Conservation (phyloP, 2,113 vertebrate genomes). For the Lipotes vexillifer region DNA sequence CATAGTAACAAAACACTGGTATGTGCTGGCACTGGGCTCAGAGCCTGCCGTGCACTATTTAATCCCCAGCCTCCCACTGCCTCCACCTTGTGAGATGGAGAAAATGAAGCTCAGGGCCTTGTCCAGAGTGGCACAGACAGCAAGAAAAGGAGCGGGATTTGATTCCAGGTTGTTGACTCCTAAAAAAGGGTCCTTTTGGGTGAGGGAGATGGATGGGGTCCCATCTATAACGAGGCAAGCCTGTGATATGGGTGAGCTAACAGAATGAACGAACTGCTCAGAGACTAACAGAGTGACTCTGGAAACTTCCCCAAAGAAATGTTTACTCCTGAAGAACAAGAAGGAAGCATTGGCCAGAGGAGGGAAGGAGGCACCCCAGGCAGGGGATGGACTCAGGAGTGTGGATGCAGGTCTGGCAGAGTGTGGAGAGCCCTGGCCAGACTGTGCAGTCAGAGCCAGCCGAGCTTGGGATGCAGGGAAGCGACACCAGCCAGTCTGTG, state of each 20-base stretch:
- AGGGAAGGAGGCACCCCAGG: too few species aligned
- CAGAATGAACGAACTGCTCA: accelerated
- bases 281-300: not conserved
- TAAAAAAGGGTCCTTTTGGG: not conserved
- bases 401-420: accelerated
- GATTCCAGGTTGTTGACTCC: not conserved
- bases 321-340: not conserved
- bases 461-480: not conserved
- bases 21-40: not conserved
- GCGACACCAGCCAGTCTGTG: accelerated
- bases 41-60: accelerated
- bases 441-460: not conserved
- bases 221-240: not conserved
- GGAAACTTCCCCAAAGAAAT: not conserved
- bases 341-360: too few species aligned
- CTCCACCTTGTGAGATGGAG: not conserved
- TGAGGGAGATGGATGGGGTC: too few species aligned
- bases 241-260: too few species aligned
- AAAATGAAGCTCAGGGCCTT: not conserved
- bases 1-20: not conserved
- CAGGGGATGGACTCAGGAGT: too few species aligned
- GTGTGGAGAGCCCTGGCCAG: accelerated
- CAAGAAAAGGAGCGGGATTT: not conserved
- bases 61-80: accelerated
- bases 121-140: not conserved